Evolutionary conservation across 2,113 vertebrate species (phyloP).

Genomic region (Paralichthys olivaceus): DNA sequence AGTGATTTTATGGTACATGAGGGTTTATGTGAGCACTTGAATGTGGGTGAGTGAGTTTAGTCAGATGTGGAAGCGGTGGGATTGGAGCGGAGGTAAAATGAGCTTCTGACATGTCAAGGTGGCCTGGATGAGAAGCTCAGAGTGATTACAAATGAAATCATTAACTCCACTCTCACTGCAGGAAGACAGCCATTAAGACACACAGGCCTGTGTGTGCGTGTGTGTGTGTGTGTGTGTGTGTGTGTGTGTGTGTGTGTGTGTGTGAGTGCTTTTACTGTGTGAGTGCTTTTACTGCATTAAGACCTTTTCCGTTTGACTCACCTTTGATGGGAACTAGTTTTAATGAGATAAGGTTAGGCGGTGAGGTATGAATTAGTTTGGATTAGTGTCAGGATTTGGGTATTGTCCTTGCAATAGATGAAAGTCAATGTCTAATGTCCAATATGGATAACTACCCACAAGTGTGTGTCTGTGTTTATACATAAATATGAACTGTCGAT

Average conservation of each 20-base stretch:
- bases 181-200: slow-evolving; percentile 68
- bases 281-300: no score
- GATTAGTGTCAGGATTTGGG: no score
- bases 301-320: no score
- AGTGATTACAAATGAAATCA: slow-evolving; percentile 73
- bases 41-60: slow-evolving; percentile 7
- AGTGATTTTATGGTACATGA: neutral
- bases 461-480: no score
- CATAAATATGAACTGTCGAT: no score
- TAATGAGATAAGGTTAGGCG: neutral
- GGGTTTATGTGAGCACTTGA: neutral
- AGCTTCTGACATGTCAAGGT: slow-evolving; percentile 65
- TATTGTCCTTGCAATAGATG: no score
- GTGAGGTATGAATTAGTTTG: no score
- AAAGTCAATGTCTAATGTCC: no score
- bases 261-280: no score
- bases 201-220: slow-evolving; percentile 38
- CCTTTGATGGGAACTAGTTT: neutral
- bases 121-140: slow-evolving; percentile 65
- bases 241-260: slow-evolving; percentile 3
- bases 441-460: no score
- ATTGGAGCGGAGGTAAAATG: slow-evolving; percentile 53
- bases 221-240: slow-evolving; percentile 14
- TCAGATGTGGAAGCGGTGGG: slow-evolving; percentile 29
- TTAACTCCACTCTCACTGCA: slow-evolving; percentile 62